A percentile compares a stretch with the other conserved stretches of the same genome.
These are phyloP conservation scores for Pachyramphus minor DNA, from an alignment of 2,113 vertebrate genomes.

Conservation along the genomic window DNA sequence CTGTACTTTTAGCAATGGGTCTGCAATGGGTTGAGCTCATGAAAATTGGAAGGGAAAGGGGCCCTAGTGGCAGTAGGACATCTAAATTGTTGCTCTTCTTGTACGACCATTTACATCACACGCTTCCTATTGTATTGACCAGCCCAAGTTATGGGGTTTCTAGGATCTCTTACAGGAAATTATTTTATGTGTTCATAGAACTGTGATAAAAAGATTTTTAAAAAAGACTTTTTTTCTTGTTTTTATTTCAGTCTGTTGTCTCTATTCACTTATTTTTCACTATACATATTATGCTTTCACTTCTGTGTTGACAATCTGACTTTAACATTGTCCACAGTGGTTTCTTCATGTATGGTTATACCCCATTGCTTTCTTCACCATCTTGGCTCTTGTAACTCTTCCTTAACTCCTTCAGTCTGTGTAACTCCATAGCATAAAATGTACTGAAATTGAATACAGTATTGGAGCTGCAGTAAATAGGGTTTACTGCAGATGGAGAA, in stretches of 20 bases:
- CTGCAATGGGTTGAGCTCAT: background rate
- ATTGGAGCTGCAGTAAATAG: background rate
- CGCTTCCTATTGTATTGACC: background rate
- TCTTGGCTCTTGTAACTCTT: background rate
- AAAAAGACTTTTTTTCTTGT: background rate
- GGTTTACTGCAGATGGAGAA: background rate
- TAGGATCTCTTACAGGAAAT: background rate
- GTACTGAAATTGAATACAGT: background rate
- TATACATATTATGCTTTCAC: background rate
- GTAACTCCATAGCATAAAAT: background rate
- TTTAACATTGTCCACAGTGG: background rate
- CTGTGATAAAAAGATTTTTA: background rate
- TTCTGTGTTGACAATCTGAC: background rate
- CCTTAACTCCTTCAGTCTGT: background rate
- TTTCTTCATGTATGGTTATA: background rate
- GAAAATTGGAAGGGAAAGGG: background rate
- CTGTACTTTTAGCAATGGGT: background rate
- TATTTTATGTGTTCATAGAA: background rate
- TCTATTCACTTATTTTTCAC: background rate
- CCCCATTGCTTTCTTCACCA: background rate
- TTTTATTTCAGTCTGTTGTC: background rate
- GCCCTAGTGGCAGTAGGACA: background rate
- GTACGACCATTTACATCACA: background rate
- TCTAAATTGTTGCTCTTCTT: background rate
- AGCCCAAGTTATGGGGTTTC: background rate